These are phyloP conservation scores for Dascyllus trimaculatus DNA, from an alignment of 2,113 vertebrate genomes.

Conservation along the genomic window DNA sequence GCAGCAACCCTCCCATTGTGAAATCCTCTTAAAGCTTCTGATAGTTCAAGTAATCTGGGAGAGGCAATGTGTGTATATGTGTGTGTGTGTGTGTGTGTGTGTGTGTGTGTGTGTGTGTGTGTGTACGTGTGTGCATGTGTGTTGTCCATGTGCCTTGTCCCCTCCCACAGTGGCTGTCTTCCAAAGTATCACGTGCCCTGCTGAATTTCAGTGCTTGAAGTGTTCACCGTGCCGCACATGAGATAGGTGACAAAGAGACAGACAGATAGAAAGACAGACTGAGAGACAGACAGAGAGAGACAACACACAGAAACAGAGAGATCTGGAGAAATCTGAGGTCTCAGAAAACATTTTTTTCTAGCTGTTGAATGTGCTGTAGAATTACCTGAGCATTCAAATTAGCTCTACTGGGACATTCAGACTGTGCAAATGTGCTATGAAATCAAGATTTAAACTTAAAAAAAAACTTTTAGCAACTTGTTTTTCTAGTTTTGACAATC, in stretches of 20 bases:
- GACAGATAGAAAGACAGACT: no score
- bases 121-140: conserved; percentile 15
- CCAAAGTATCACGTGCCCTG: conserved; percentile 54
- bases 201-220: conserved; percentile 21
- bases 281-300: neutral
- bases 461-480: no score
- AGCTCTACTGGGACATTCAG: no score
- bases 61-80: conserved; percentile 44
- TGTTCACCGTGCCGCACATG: conserved; percentile 3
- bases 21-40: conserved; percentile 76
- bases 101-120: neutral
- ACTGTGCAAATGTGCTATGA: no score
- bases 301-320: neutral
- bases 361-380: no score
- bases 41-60: conserved; percentile 75
- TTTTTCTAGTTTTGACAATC: no score
- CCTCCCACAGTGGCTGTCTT: conserved; percentile 56
- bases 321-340: neutral
- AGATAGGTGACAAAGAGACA: neutral
- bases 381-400: no score
- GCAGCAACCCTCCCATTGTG: conserved; percentile 52
- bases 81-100: conserved; percentile 9
- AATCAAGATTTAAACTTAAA: no score
- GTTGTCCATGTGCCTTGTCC: conserved; percentile 62
- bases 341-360: no score